These are phyloP conservation scores for Hippocampus kuda DNA, from an alignment of 2,797 vertebrate species.

Conservation along the genomic window DNA sequence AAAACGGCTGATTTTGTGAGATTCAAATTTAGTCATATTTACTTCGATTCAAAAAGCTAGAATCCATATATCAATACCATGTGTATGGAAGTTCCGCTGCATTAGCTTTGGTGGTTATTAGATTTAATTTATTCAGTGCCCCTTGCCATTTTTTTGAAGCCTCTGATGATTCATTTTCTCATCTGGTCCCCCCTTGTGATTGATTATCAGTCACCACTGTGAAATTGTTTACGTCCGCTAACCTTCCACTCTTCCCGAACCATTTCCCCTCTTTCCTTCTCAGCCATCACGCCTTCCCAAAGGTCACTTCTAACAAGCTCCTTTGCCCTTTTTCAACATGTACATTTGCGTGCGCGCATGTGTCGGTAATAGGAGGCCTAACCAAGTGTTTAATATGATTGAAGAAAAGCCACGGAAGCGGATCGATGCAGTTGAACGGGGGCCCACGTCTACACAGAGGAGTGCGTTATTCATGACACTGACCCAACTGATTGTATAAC, in stretches of 20 bases:
- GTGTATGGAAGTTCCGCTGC: background rate
- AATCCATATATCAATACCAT: background rate
- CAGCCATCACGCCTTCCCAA: conserved; percentile 24
- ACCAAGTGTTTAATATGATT: conserved; percentile 33
- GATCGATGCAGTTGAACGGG: conserved; percentile 49
- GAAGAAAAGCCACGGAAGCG: conserved; percentile 43
- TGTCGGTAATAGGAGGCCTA: conserved; percentile 40
- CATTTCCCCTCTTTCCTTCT: background rate
- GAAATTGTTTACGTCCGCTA: background rate
- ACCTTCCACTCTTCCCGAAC: background rate
- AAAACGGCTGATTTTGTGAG: background rate
- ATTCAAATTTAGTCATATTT: too few species aligned
- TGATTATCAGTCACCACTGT: background rate
- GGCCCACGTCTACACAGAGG: background rate
- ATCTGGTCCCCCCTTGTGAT: too few species aligned
- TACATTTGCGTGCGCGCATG: conserved; percentile 15
- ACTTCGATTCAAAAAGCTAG: background rate
- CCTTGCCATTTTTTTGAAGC: background rate
- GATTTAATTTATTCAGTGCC: background rate
- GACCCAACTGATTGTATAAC: conserved; percentile 20
- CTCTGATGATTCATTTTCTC: background rate
- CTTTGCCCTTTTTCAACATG: conserved; percentile 30
- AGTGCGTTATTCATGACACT: conserved; percentile 42
- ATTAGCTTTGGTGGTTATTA: too few species aligned
- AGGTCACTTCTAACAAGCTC: conserved; percentile 57